These are phyloP conservation scores for Leptopilina clavipes DNA, from an alignment of 1,140 invertebrate species.

Conservation along the genomic window DNA sequence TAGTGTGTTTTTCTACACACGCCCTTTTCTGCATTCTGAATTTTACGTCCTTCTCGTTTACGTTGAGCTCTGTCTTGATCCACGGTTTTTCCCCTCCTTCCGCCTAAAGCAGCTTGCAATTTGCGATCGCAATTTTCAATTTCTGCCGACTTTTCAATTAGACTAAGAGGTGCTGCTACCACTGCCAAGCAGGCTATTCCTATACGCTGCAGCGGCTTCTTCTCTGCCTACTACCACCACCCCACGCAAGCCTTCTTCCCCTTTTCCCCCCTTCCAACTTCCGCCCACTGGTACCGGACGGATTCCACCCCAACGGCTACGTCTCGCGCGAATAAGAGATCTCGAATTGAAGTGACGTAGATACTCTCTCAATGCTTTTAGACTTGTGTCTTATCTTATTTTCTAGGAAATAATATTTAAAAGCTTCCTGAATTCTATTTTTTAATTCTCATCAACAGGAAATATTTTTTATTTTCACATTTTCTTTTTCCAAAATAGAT, in stretches of 20 bases:
- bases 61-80: constrained; percentile 49
- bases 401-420: not conserved
- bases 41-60: constrained; percentile 49
- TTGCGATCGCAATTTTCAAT: constrained; percentile 76
- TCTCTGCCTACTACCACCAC: constrained; percentile 56
- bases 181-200: constrained; percentile 56
- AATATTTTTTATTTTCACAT: too few relatives aligned
- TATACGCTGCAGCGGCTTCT: constrained; percentile 61
- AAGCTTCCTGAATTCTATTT: not conserved
- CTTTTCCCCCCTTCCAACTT: constrained; percentile 36
- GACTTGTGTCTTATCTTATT: not conserved
- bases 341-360: constrained; percentile 67
- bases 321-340: constrained; percentile 57
- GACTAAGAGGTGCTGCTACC: constrained; percentile 73
- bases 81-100: constrained; percentile 36
- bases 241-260: not conserved
- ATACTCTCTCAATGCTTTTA: constrained; percentile 55
- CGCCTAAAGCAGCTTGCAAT: constrained; percentile 71
- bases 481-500: too few relatives aligned
- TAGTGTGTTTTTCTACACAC: constrained; percentile 63
- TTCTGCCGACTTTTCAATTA: constrained; percentile 75
- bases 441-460: too few relatives aligned
- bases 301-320: constrained; percentile 61
- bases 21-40: constrained; percentile 49
- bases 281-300: constrained; percentile 56